phyloP scores from a whole-genome alignment of 2,113 vertebrate genomes.

The Sterrhoptilus dennistouni region DNA sequence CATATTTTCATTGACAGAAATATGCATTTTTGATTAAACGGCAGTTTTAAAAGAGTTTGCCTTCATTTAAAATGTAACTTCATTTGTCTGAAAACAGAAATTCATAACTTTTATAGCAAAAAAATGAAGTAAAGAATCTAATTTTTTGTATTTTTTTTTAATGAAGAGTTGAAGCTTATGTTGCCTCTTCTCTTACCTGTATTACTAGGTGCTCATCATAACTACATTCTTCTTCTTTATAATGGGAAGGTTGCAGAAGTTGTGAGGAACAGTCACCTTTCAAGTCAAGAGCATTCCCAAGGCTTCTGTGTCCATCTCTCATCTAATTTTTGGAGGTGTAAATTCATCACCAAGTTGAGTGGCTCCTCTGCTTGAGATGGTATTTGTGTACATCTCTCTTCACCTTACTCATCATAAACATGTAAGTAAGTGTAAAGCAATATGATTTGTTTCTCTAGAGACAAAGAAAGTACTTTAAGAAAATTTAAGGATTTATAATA shows the following conservation, averaged over 20 bases:
- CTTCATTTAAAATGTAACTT: not conserved
- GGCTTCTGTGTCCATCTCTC: not conserved
- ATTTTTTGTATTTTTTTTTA: no score
- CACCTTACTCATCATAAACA: not conserved
- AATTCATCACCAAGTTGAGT: not conserved
- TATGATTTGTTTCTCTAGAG: slow-evolving; percentile 5
- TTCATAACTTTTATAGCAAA: not conserved
- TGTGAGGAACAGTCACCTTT: not conserved
- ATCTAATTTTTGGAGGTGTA: not conserved
- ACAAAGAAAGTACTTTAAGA: not conserved
- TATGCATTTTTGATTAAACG: slow-evolving; percentile 22
- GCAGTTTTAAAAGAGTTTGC: not conserved
- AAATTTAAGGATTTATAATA: not conserved
- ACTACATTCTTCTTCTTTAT: not conserved
- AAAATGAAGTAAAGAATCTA: not conserved
- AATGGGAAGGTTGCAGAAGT: not conserved
- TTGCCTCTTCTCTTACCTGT: not conserved
- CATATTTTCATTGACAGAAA: slow-evolving; percentile 27
- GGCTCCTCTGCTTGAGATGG: not conserved
- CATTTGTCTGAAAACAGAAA: slow-evolving; percentile 1
- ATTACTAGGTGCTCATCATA: not conserved
- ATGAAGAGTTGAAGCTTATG: not conserved
- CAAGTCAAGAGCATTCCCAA: not conserved
- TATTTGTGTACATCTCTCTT: not conserved
- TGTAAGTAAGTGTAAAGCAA: not conserved